Conservation (phyloP, 2,888 invertebrate genomes). For the Drosophila differens region DNA sequence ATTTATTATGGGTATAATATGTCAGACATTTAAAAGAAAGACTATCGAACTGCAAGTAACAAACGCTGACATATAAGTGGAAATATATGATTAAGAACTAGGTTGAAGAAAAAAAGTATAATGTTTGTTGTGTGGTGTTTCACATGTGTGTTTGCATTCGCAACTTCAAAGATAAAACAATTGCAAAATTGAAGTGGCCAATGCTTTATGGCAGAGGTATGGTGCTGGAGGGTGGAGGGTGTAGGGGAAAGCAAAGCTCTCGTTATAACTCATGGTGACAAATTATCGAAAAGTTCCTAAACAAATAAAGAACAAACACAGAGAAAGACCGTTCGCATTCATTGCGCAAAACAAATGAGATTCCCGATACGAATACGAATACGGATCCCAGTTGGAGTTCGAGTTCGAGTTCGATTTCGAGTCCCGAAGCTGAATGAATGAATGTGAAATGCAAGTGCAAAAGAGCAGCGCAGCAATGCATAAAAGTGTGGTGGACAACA, state of each 20-base stretch:
- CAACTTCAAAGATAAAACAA: not conserved
- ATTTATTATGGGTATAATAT: not conserved
- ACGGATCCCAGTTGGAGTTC: not conserved
- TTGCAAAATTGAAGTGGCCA: not conserved
- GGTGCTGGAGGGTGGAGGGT: not conserved
- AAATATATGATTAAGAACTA: not conserved
- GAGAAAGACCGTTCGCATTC: slow-evolving; percentile 13
- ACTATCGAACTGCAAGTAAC: not conserved
- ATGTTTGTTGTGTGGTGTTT: not conserved
- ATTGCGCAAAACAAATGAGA: slow-evolving; percentile 56
- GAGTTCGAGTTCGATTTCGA: slow-evolving; percentile 20
- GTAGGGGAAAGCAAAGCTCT: not conserved
- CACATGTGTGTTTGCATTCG: not conserved
- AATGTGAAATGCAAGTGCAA: slow-evolving; percentile 61
- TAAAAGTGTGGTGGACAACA: slow-evolving; percentile 25
- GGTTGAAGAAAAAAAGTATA: not conserved
- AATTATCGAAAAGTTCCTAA: slow-evolving; percentile 68
- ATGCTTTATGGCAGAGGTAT: not conserved
- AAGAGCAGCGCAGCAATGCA: slow-evolving; percentile 43
- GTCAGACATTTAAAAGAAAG: not conserved
- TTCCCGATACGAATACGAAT: slow-evolving; percentile 14
- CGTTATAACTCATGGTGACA: slow-evolving; percentile 61
- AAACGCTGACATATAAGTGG: not conserved
- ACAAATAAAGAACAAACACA: slow-evolving; percentile 44
- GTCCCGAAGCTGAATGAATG: slow-evolving; percentile 13